These are phyloP conservation scores for Otolemur crassicaudatus DNA, from an alignment of 2,797 vertebrate species.

Conservation along the genomic window DNA sequence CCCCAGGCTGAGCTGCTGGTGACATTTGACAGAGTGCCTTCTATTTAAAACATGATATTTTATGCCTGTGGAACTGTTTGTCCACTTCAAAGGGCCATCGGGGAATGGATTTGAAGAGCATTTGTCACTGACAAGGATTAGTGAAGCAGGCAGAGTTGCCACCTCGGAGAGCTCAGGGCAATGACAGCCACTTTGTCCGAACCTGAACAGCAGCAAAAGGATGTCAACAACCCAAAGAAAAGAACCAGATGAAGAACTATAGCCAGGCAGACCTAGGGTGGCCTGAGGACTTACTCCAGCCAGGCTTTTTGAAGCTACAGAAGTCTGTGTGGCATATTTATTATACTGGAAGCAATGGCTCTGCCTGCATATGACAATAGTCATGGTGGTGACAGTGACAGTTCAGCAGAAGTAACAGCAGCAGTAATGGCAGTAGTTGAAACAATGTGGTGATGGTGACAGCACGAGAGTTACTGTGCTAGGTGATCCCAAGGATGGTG, in stretches of 20 bases:
- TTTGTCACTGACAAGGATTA: constrained; percentile 72
- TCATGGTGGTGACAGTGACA: accelerated
- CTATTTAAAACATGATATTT: constrained; percentile 71
- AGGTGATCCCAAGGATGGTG: background rate
- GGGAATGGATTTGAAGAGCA: constrained; percentile 39
- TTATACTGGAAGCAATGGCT: background rate
- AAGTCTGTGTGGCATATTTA: background rate
- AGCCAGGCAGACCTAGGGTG: background rate
- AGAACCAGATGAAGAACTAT: background rate
- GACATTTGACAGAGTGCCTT: constrained; percentile 60
- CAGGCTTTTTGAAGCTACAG: background rate
- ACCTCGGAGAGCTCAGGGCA: constrained; percentile 42
- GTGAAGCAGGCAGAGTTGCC: constrained; percentile 54
- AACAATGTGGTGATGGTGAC: background rate
- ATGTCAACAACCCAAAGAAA: background rate
- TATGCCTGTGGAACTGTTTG: constrained; percentile 49
- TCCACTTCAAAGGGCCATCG: constrained; percentile 56
- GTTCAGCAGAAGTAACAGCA: background rate
- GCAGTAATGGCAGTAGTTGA: background rate
- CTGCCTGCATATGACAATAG: accelerated
- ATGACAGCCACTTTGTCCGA: constrained; percentile 52
- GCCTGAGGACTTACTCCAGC: background rate
- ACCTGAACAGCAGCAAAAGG: constrained; percentile 26
- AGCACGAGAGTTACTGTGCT: background rate
- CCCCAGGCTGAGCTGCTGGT: constrained; percentile 32